These are phyloP conservation scores for Drosophila helvetica DNA, from an alignment of 2,888 invertebrate species.

Conservation along the genomic window DNA sequence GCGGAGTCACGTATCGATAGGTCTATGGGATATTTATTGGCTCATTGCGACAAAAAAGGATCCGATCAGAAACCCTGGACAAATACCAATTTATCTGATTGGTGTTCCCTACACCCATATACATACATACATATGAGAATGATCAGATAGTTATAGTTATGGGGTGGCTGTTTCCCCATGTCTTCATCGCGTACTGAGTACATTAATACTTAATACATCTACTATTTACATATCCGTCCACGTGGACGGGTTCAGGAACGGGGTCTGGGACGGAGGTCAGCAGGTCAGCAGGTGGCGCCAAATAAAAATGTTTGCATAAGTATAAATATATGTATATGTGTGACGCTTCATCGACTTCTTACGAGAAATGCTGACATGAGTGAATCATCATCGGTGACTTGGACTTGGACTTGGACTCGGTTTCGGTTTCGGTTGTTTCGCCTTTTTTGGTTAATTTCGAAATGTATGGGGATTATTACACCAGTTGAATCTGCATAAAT, in stretches of 20 bases:
- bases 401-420: neutral
- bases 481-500: conserved; percentile 10
- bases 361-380: conserved; percentile 34
- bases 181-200: too few relatives aligned
- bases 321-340: conserved; percentile 10
- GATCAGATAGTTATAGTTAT: too few relatives aligned
- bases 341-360: conserved; percentile 15
- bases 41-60: too few relatives aligned
- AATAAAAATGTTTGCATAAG: conserved; percentile 3
- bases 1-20: neutral
- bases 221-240: too few relatives aligned
- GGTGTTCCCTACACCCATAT: too few relatives aligned
- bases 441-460: conserved; percentile 35
- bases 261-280: neutral
- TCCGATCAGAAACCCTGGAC: too few relatives aligned
- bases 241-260: neutral
- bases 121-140: too few relatives aligned
- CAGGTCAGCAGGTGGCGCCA: conserved; percentile 21
- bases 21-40: too few relatives aligned
- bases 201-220: too few relatives aligned
- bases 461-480: conserved; percentile 29
- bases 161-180: too few relatives aligned
- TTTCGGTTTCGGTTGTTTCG: conserved; percentile 16
- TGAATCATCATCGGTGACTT: conserved; percentile 29
- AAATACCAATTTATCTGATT: too few relatives aligned